A percentile compares a stretch with the other conserved stretches of the same genome.
These are phyloP conservation scores for Andrena chrysosceles DNA, from an alignment of 2,888 invertebrate genomes.

Conservation along the genomic window DNA sequence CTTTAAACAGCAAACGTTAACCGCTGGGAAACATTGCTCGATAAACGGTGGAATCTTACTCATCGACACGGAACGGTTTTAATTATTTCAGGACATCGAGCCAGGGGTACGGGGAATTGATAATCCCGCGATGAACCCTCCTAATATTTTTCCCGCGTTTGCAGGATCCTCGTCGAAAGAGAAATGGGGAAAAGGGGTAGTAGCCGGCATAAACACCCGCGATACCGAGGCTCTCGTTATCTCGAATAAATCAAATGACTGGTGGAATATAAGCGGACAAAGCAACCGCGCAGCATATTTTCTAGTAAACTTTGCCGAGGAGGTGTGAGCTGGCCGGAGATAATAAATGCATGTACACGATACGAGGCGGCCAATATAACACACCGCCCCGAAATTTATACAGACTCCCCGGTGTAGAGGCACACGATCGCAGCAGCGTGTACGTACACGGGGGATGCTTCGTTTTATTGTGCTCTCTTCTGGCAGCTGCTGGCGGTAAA, in stretches of 20 bases:
- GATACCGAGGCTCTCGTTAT: slow-evolving; percentile 67
- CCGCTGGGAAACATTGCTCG: background rate
- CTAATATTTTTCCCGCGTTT: slow-evolving; percentile 44
- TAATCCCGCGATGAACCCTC: slow-evolving; percentile 58
- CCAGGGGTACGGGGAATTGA: slow-evolving; percentile 36
- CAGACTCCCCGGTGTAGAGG: slow-evolving; percentile 21
- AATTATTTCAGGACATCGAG: slow-evolving; percentile 36
- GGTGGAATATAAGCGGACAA: slow-evolving; percentile 70
- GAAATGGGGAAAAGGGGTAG: slow-evolving; percentile 46
- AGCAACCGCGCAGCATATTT: slow-evolving; percentile 70
- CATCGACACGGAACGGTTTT: slow-evolving; percentile 16
- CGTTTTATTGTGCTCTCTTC: slow-evolving; percentile 77
- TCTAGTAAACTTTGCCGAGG: slow-evolving; percentile 70
- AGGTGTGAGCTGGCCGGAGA: slow-evolving; percentile 64
- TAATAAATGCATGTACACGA: slow-evolving; percentile 71
- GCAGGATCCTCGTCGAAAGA: slow-evolving; percentile 28
- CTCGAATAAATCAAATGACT: slow-evolving; percentile 77
- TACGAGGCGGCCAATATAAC: slow-evolving; percentile 63
- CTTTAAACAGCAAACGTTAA: too few species aligned
- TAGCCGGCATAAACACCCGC: slow-evolving; percentile 56
- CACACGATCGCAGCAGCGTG: background rate
- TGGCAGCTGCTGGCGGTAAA: slow-evolving; percentile 80
- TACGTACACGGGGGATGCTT: slow-evolving; percentile 53
- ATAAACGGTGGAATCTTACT: slow-evolving; percentile 17
- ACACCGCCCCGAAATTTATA: slow-evolving; percentile 56